phyloP scores from a whole-genome alignment of 1,140 invertebrate genomes.

The Cyclina sinensis region DNA sequence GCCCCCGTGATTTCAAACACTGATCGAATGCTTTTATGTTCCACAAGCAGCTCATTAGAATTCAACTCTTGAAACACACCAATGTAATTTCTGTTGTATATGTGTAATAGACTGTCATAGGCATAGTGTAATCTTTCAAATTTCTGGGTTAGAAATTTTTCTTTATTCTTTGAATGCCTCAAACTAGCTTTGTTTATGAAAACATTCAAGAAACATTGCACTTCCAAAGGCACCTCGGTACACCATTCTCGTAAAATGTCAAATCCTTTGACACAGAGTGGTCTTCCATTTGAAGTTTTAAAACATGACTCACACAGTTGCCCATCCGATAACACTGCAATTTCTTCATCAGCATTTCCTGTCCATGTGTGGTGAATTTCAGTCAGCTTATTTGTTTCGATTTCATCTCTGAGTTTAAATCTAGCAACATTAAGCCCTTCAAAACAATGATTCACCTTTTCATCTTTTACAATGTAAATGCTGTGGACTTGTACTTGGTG shows the following conservation, averaged over 20 bases:
- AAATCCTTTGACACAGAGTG: slow-evolving; percentile 25
- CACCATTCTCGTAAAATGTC: slow-evolving; percentile 44
- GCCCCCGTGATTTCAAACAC: slow-evolving; percentile 37
- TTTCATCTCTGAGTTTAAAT: slow-evolving; percentile 3
- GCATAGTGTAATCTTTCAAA: slow-evolving; percentile 10
- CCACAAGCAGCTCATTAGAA: slow-evolving; percentile 27
- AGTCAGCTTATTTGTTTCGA: background rate
- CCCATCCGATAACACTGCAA: background rate
- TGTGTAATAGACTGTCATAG: slow-evolving; percentile 25
- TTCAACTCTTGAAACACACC: slow-evolving; percentile 33
- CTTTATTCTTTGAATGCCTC: background rate
- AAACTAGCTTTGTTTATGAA: slow-evolving; percentile 37
- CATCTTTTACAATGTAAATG: background rate
- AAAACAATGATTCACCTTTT: background rate
- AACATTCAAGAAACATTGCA: slow-evolving; percentile 14
- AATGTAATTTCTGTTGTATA: slow-evolving; percentile 41
- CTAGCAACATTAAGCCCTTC: background rate
- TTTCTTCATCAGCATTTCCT: background rate
- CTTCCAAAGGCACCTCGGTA: slow-evolving; percentile 1
- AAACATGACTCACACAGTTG: background rate
- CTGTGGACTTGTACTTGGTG: background rate
- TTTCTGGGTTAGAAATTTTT: slow-evolving; percentile 27
- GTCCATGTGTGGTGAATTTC: too few relatives aligned
- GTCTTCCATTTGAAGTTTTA: background rate
- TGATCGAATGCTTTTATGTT: slow-evolving; percentile 23